A percentile compares a stretch with the other conserved stretches of the same genome.
Conservation (phyloP, 2,888 invertebrate species). For the Pandemis cinnamomeana region DNA sequence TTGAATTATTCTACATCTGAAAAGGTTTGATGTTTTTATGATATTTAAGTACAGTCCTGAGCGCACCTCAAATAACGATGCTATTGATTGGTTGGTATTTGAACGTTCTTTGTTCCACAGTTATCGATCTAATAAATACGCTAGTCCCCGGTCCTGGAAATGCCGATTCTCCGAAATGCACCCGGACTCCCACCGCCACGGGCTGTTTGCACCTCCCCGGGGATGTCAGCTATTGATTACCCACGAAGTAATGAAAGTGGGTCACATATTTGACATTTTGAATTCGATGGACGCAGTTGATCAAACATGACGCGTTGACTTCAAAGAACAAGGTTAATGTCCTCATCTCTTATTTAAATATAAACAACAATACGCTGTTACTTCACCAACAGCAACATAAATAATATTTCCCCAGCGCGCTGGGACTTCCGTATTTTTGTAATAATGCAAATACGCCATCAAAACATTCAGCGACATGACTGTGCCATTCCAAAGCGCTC, state of each 20-base stretch:
- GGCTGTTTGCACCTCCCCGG: conserved; percentile 14
- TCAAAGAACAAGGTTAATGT: conserved; percentile 32
- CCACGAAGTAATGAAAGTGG: conserved; percentile 22
- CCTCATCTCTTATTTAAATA: conserved; percentile 14
- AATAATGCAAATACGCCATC: conserved; percentile 41
- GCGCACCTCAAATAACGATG: not conserved
- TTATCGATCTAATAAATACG: conserved; percentile 19
- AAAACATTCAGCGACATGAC: conserved; percentile 39
- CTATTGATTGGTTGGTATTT: not conserved
- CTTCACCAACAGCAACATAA: conserved; percentile 29
- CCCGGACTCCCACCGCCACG: not conserved
- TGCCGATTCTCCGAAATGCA: conserved; percentile 21
- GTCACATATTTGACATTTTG: conserved; percentile 21
- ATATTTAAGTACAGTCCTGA: not conserved
- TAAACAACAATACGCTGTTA: conserved; percentile 26
- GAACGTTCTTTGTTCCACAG: conserved; percentile 4
- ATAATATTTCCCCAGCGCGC: conserved; percentile 16
- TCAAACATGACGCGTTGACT: not conserved
- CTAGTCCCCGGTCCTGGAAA: conserved; percentile 2
- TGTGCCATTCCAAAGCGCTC: conserved; percentile 51
- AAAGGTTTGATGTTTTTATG: not conserved
- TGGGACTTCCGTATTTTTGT: conserved; percentile 40
- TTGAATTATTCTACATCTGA: not conserved
- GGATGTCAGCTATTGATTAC: conserved; percentile 18
- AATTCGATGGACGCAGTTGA: conserved; percentile 13